Evolutionary conservation across 2,888 invertebrate genomes (phyloP).

Genomic region (Syrista parreyssii): DNA sequence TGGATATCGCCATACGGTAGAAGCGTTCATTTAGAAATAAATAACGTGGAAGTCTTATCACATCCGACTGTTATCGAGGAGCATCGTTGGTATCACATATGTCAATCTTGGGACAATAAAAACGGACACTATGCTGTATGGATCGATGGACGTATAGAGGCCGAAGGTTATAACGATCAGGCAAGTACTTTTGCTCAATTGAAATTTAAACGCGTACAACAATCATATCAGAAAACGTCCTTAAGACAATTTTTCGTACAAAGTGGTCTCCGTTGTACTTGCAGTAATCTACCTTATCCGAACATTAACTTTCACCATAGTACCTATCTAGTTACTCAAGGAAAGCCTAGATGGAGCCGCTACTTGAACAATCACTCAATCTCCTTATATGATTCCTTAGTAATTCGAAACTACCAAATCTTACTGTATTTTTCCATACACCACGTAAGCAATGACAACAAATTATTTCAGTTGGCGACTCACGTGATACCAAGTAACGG

Average conservation of each 20-base stretch:
- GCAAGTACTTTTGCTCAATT: conserved; percentile 35
- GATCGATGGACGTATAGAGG: conserved; percentile 70
- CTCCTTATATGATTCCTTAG: neutral
- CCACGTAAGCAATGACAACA: neutral
- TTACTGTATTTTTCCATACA: neutral
- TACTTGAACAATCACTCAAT: neutral
- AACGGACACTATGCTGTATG: conserved; percentile 74
- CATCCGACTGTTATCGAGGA: conserved; percentile 42
- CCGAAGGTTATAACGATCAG: conserved; percentile 61
- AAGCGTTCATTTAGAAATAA: conserved; percentile 71
- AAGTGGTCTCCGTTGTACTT: neutral
- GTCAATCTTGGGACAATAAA: conserved; percentile 74
- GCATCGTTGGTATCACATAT: conserved; percentile 75
- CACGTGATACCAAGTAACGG: conserved; percentile 71
- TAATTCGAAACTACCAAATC: neutral
- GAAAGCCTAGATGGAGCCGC: neutral
- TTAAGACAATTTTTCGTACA: neutral
- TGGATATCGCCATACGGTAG: conserved; percentile 73
- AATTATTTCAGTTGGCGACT: conserved; percentile 69
- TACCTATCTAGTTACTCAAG: neutral
- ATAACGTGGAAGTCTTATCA: conserved; percentile 67
- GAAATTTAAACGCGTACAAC: neutral
- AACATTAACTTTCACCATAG: conserved; percentile 7
- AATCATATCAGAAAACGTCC: neutral
- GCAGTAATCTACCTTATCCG: conserved; percentile 27